Conservation (phyloP, 2,888 invertebrate genomes). For the Troides aeacus region DNA sequence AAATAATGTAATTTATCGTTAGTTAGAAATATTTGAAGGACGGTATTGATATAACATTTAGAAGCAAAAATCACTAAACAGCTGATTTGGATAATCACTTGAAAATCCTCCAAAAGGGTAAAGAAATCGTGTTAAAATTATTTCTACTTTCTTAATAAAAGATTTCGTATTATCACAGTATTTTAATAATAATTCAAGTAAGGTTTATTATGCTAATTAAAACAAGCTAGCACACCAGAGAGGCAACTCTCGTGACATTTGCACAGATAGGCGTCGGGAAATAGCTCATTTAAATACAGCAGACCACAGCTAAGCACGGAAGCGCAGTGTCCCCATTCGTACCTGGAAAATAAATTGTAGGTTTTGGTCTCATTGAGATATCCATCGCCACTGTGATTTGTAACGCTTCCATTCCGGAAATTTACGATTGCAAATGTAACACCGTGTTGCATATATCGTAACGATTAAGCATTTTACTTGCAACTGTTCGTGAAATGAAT, state of each 20-base stretch:
- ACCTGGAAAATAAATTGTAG: slow-evolving; percentile 18
- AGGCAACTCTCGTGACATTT: slow-evolving; percentile 44
- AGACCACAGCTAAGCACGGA: slow-evolving; percentile 56
- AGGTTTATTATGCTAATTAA: slow-evolving; percentile 12
- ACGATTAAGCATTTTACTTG: not conserved
- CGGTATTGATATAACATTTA: no score
- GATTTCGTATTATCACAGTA: not conserved
- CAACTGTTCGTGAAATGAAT: no score
- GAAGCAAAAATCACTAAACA: no score
- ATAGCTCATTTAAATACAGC: slow-evolving; percentile 70
- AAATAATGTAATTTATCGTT: no score
- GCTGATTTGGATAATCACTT: no score
- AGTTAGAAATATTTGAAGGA: no score
- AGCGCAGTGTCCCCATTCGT: slow-evolving; percentile 37
- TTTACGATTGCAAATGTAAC: not conserved
- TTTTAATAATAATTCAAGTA: not conserved
- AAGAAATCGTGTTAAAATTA: not conserved
- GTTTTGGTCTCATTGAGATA: slow-evolving; percentile 11
- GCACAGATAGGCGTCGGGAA: slow-evolving; percentile 57
- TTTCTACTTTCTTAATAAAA: not conserved
- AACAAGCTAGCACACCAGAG: slow-evolving; percentile 15
- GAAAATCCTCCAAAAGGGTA: no score
- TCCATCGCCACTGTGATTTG: slow-evolving; percentile 6
- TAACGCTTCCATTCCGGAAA: slow-evolving; percentile 10
- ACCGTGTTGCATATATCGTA: not conserved